A percentile compares a stretch with the other conserved stretches of the same genome.
Conservation (phyloP, 2,113 vertebrate species). For the Centropus unirufus region DNA sequence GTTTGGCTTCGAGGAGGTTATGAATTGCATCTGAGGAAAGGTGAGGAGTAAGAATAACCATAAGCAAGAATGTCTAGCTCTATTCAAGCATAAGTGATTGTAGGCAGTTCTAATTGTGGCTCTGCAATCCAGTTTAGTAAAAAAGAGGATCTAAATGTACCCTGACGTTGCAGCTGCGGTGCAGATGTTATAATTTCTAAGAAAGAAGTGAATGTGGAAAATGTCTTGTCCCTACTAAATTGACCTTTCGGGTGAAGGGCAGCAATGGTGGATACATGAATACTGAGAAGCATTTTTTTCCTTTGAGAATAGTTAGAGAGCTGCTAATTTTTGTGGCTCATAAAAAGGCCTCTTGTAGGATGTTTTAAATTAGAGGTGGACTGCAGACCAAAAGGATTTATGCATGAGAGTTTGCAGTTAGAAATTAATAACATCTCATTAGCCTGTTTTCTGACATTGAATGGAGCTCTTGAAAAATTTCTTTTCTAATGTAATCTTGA, state of each 20-base stretch:
- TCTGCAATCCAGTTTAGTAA: background rate
- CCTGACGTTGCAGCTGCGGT: background rate
- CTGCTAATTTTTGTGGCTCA: background rate
- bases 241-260: background rate
- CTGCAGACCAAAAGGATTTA: background rate
- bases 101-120: rapidly evolving
- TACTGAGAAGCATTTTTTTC: background rate
- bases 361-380: background rate
- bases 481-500: background rate
- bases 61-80: background rate
- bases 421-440: background rate
- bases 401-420: background rate
- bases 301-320: background rate
- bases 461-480: background rate
- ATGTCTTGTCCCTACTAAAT: background rate
- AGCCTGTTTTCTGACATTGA: background rate
- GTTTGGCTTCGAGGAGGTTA: background rate
- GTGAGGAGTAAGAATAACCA: background rate
- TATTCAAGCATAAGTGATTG: background rate
- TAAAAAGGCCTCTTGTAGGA: background rate
- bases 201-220: background rate
- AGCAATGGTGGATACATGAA: background rate
- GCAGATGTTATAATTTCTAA: background rate
- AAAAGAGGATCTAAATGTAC: background rate
- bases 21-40: background rate